These are phyloP conservation scores for Aphelinus certus DNA, from an alignment of 1,140 invertebrate species.

Conservation along the genomic window DNA sequence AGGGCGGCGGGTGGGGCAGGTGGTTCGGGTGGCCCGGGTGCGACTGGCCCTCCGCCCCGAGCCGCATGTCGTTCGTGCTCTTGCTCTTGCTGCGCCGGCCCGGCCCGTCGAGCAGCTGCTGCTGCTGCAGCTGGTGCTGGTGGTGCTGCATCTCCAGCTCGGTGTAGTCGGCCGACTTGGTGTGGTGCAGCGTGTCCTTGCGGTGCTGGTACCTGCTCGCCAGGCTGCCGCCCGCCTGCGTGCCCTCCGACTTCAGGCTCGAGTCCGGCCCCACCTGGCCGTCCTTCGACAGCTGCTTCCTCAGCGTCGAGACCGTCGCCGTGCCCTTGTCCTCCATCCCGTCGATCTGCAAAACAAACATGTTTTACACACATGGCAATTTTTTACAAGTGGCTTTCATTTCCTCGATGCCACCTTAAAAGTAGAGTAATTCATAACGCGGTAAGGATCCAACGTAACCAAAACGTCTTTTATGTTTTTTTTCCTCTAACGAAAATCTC, in stretches of 20 bases:
- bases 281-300: slow-evolving; percentile 63
- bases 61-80: slow-evolving; percentile 87
- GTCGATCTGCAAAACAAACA: slow-evolving; percentile 55
- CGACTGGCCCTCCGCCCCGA: slow-evolving; percentile 58
- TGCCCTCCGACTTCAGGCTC: slow-evolving; percentile 79
- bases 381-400: too few relatives aligned
- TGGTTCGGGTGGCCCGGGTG: not conserved
- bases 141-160: slow-evolving; percentile 77
- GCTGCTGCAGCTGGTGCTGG: slow-evolving; percentile 61
- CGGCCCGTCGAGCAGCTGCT: slow-evolving; percentile 43
- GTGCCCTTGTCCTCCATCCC: slow-evolving; percentile 65
- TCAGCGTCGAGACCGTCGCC: slow-evolving; percentile 54
- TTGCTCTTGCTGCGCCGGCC: slow-evolving; percentile 81
- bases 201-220: slow-evolving; percentile 69
- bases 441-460: too few relatives aligned
- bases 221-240: slow-evolving; percentile 80
- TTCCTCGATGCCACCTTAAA: too few relatives aligned
- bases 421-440: too few relatives aligned
- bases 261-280: slow-evolving; percentile 62
- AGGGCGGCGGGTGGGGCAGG: not conserved
- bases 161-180: slow-evolving; percentile 80
- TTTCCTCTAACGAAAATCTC: too few relatives aligned
- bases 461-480: too few relatives aligned
- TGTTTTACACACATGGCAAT: too few relatives aligned
- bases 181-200: slow-evolving; percentile 74